Evolutionary conservation across 2,888 invertebrate species (phyloP).

Genomic region (Gastrophysa polygoni): DNA sequence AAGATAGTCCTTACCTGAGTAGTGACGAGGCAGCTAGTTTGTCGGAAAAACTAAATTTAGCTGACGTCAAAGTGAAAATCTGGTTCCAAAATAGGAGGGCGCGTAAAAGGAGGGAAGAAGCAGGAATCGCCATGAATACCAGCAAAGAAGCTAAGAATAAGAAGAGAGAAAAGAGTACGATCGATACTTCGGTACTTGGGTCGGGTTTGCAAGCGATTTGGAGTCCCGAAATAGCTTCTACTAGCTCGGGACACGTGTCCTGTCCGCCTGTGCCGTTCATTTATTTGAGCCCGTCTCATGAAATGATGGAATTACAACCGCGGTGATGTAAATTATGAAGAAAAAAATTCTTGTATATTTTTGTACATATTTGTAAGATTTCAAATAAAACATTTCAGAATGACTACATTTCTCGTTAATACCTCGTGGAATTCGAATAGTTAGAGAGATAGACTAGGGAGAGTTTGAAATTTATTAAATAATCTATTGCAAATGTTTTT

Average conservation of each 20-base stretch:
- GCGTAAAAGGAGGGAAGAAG: conserved; percentile 70
- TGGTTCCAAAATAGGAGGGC: conserved; percentile 86
- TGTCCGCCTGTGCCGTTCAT: neutral
- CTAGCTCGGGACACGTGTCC: neutral
- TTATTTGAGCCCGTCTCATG: neutral
- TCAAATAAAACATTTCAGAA: no score
- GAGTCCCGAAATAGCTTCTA: neutral
- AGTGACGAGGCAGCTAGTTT: conserved; percentile 70
- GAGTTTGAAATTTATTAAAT: no score
- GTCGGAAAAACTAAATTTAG: conserved; percentile 67
- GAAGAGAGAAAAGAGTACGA: neutral
- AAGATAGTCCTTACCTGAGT: conserved; percentile 70
- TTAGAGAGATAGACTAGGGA: no score
- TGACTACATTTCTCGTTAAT: no score
- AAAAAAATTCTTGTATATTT: no score
- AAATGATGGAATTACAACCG: neutral
- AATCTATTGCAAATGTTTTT: no score
- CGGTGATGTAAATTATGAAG: neutral
- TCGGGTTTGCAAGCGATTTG: neutral
- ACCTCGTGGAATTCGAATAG: no score
- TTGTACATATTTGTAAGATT: no score
- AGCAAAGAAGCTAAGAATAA: neutral
- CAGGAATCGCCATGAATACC: neutral
- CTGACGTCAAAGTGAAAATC: conserved; percentile 76
- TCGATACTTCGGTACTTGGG: no score